Base-by-base conservation (phyloP, 2,888 invertebrate genomes). In the Cylindroiulus punctatus region DNA sequence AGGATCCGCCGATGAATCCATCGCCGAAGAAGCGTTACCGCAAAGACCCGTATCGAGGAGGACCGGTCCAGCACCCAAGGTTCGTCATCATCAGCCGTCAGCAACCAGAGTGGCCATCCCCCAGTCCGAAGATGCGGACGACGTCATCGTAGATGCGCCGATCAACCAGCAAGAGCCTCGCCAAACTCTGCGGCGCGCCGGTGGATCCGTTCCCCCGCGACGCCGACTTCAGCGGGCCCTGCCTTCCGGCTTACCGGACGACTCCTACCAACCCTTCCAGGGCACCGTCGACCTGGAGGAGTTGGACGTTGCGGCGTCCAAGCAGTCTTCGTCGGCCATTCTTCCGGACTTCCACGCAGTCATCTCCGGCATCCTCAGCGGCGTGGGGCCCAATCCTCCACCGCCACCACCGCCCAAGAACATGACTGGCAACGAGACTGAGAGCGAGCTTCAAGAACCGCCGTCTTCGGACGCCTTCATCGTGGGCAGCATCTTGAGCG, bases 301-400 rank as follows among this genome's bases (percentile, higher is more conserved):
- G 3, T 19, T 32, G n/a, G 82, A 82, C 1, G 32, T 40, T 1
- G 82, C 40, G 30, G 82, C 82, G 7, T 32, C 40, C 7, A 82
- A 30, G 36, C 82, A 82, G 40, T 2, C 8, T 22, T 57, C 57
- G n/a, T 14, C 57, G 81, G 81, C 32, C 3, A 81, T 19, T 81
- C 5, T 81, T 8, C 81, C 81, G 10, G 81, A 81, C 12, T 22
- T 17, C 26, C 84, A 84, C 17, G 42, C 84, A 7, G 44, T 19
- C 84, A 36, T 84, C 8, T 44, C 40, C 84, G 82, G 82, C 4
- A 82, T 82, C 82, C n/a, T 42, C n/a, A 84, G 84, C 84, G 84
- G 42, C 4, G 42, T 42, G 2, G 84, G 40, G 5, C 81, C 81
- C 1, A 81, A 30, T 81, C 81, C 81, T 81, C 81, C 32, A 7